A percentile compares a stretch with the other conserved stretches of the same genome.
phyloP scores from a whole-genome alignment of 53 echinoderm and acorn worm species.

The Henricia sp. region DNA sequence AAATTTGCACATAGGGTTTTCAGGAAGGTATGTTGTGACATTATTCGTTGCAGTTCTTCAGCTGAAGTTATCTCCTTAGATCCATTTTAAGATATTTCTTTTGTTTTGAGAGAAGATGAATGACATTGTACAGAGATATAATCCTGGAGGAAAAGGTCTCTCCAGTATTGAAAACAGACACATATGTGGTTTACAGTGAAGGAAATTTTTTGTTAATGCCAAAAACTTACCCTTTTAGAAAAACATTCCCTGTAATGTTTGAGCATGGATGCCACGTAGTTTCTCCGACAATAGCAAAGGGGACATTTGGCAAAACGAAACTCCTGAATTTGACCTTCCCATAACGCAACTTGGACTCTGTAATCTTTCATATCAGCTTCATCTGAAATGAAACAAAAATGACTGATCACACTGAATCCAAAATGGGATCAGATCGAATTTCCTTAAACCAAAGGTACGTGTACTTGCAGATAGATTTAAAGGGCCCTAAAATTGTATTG shows the following conservation, averaged over 20 bases:
- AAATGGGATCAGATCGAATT: neutral
- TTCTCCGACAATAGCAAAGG: constrained; percentile 28
- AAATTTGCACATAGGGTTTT: no score
- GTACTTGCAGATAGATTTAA: neutral
- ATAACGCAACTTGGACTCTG: constrained; percentile 11
- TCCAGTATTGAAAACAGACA: neutral
- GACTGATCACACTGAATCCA: neutral
- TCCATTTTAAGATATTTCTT: no score
- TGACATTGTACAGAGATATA: no score
- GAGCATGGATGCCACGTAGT: neutral
- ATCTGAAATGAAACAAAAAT: neutral
- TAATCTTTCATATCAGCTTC: neutral
- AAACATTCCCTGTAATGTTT: constrained; percentile 4
- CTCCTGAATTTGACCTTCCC: constrained; percentile 10
- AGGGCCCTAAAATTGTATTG: no score
- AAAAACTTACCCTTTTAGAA: neutral
- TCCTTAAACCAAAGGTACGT: neutral
- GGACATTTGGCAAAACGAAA: constrained; percentile 16
- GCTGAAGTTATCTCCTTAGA: no score
- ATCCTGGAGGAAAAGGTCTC: neutral
- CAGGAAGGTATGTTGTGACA: no score
- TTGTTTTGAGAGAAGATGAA: no score
- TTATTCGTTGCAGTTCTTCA: no score
- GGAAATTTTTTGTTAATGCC: neutral
- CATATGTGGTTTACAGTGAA: neutral